A percentile compares a stretch with the other conserved stretches of the same genome.
Conservation (phyloP, 2,113 vertebrate genomes). For the Dasyornis broadbenti region DNA sequence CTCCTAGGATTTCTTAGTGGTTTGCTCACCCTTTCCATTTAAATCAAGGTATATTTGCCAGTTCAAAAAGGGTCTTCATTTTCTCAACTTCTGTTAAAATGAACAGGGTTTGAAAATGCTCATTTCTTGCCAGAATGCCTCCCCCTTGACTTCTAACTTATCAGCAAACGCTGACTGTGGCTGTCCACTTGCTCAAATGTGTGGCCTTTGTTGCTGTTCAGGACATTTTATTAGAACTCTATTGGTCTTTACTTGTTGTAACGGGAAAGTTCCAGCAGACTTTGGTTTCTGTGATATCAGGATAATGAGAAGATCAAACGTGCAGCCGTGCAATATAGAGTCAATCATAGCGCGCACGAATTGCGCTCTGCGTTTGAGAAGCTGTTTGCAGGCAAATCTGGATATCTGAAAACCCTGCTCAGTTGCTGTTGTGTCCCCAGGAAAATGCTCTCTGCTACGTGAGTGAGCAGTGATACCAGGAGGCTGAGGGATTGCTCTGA, state of each 20-base stretch:
- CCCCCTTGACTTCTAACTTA: background rate
- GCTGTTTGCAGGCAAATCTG: background rate
- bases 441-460: background rate
- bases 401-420: background rate
- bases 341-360: rapidly evolving
- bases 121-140: background rate
- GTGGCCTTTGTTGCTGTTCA: background rate
- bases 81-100: background rate
- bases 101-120: background rate
- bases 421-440: background rate
- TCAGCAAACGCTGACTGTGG: background rate
- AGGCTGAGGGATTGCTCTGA: background rate
- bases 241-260: background rate
- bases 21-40: conserved; percentile 27
- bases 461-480: background rate
- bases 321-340: background rate
- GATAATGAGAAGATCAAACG: background rate
- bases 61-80: conserved; percentile 15
- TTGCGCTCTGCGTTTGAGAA: background rate
- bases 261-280: background rate
- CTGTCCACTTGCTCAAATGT: background rate
- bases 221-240: background rate
- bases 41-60: background rate
- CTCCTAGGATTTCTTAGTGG: conserved; percentile 35
- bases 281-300: background rate